phyloP scores from a whole-genome alignment of 1,140 invertebrate species.

The Papilio machaon region DNA sequence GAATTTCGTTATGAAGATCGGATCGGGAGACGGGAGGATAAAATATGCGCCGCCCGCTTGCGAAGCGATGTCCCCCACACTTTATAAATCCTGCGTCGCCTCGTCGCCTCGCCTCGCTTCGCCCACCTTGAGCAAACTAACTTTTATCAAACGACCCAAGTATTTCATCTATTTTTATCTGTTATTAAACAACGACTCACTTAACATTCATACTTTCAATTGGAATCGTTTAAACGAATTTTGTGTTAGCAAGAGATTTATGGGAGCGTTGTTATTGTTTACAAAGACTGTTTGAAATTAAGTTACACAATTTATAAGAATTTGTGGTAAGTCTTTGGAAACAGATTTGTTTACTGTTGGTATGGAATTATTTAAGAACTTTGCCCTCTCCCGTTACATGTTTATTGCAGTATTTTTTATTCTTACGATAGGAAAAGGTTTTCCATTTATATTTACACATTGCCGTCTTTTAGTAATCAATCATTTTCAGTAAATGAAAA shows the following conservation, averaged over 20 bases:
- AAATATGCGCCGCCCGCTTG: slow-evolving; percentile 71
- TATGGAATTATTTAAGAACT: not conserved
- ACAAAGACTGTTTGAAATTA: not conserved
- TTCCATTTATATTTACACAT: not conserved
- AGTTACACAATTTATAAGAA: not conserved
- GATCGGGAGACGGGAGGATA: slow-evolving; percentile 70
- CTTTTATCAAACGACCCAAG: slow-evolving; percentile 23
- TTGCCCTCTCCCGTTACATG: not conserved
- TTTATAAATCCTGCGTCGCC: slow-evolving; percentile 58
- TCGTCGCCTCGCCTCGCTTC: slow-evolving; percentile 19
- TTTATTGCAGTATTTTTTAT: not conserved
- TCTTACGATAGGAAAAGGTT: too few species aligned
- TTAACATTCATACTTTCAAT: slow-evolving; percentile 21
- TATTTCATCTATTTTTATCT: slow-evolving; percentile 35
- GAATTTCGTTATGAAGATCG: slow-evolving; percentile 82
- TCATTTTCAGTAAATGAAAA: not conserved
- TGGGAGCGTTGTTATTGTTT: not conserved
- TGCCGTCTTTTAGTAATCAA: not conserved
- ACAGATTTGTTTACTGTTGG: not conserved
- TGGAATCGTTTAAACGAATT: not conserved
- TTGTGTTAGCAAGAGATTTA: not conserved
- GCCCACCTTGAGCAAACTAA: slow-evolving; percentile 39
- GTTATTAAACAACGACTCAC: slow-evolving; percentile 27
- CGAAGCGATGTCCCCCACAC: slow-evolving; percentile 51
- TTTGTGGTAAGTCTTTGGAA: not conserved